Base-by-base conservation (phyloP, 2,113 vertebrate species). In the Neofelis nebulosa region DNA sequence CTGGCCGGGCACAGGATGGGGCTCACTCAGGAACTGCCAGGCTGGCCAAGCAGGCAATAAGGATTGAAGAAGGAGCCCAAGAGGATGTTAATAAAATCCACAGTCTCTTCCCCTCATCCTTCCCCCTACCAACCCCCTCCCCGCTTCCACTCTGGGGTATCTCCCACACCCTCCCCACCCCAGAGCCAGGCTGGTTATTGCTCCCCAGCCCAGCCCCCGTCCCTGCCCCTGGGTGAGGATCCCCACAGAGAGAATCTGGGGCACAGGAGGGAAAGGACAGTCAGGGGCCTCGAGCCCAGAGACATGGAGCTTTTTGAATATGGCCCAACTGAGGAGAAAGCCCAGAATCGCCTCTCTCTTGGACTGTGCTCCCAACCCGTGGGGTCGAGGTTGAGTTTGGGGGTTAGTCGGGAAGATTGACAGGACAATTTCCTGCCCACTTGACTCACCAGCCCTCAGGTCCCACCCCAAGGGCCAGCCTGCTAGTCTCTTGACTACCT, bases 91-190 rank as follows among this genome's bases (percentile, higher is more conserved):
- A 36, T 36, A 25, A 84, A 48, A 31, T 78, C 48, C 45, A 76
- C 1, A 0, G 4, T 36, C 12, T 85, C 9, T 25, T 45, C 48
- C 2, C 1, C 0, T 3, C n/a, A n/a, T 7, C 7, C 12, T 16
- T 38, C 9, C 31, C 45, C 19, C 4, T n/a, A n/a, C 48, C 23
- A 73, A 12, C 21, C 12, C 52, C 25, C 18, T 15, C 10, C n/a
- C 15, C 13, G 14, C 16, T 81, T 57, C 25, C 15, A 10, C 5
- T 65, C 36, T 29, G 23, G 52, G 66, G 4, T 4, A 0, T 71
- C 52, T 50, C 66, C 76, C 13, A 12, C 15, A 11, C 0, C 4
- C 45, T 69, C 45, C 29, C 21, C 0, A 4, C 57, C 79, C 29
- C 45, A 68, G 63, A 74, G 31, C 87, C 79, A n/a, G 29, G 5